phyloP scores from a whole-genome alignment of 2,797 vertebrate genomes.

The Lacerta viridis region DNA sequence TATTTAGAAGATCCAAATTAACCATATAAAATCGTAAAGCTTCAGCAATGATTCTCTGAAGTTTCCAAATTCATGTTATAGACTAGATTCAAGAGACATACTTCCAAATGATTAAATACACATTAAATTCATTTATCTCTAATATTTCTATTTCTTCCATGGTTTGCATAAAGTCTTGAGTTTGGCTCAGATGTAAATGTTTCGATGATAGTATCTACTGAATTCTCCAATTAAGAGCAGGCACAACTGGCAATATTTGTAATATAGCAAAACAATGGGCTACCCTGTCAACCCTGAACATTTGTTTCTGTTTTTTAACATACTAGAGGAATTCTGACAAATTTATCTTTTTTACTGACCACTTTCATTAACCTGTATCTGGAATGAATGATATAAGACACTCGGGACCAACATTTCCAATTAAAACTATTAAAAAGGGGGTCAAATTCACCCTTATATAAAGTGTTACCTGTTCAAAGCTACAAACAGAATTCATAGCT shows the following conservation, averaged over 20 bases:
- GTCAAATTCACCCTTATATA: slow-evolving; percentile 63
- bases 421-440: slow-evolving; percentile 72
- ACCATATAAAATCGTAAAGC: slow-evolving; percentile 37
- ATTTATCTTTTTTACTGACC: slow-evolving; percentile 61
- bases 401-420: slow-evolving; percentile 56
- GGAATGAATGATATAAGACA: slow-evolving; percentile 59
- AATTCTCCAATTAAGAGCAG: slow-evolving; percentile 78
- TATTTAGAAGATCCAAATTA: slow-evolving; percentile 54
- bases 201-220: slow-evolving; percentile 67
- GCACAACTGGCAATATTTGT: slow-evolving; percentile 77
- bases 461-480: slow-evolving; percentile 75
- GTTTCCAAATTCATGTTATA: slow-evolving; percentile 42
- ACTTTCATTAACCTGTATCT: slow-evolving; percentile 76
- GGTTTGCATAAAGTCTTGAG: slow-evolving; percentile 38
- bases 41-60: slow-evolving; percentile 14
- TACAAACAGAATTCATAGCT: slow-evolving; percentile 71
- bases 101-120: slow-evolving; percentile 57
- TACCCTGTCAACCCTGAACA: slow-evolving; percentile 80
- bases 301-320: neutral
- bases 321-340: neutral
- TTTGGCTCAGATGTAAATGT: slow-evolving; percentile 68
- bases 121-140: slow-evolving; percentile 42
- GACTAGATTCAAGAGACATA: slow-evolving; percentile 63
- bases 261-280: slow-evolving; percentile 66
- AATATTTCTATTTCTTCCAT: slow-evolving; percentile 60